Conservation (phyloP, 1,140 invertebrate species). For the Temnothorax curvispinosus region DNA sequence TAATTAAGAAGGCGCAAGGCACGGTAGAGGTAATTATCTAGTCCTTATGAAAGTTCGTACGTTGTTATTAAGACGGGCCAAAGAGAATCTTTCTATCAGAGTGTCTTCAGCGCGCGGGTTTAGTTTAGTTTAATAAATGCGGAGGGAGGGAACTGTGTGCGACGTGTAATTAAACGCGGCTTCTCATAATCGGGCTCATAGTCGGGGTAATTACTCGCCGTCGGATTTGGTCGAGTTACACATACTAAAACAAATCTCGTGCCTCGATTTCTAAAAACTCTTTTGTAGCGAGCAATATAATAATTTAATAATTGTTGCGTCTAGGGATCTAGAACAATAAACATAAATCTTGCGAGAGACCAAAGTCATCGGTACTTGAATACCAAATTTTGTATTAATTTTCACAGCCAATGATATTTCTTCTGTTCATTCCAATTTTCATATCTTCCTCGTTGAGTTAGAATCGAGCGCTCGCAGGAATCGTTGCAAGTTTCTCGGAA, state of each 20-base stretch:
- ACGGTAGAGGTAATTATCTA: conserved; percentile 5
- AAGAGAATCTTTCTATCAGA: conserved; percentile 19
- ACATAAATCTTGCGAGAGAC: neutral
- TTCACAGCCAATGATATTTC: neutral
- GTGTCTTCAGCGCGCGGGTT: neutral
- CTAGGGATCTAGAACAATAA: neutral
- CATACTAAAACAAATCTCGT: neutral
- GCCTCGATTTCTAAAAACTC: neutral
- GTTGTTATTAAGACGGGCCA: conserved; percentile 4
- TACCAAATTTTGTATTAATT: neutral
- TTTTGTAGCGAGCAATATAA: neutral
- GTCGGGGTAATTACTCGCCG: conserved; percentile 39
- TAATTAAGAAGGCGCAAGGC: neutral
- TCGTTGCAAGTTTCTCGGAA: neutral
- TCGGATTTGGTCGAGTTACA: neutral
- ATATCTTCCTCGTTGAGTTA: neutral
- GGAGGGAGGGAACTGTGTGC: neutral
- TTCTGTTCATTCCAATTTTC: neutral
- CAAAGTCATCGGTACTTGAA: neutral
- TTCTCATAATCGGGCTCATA: conserved; percentile 15
- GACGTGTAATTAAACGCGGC: conserved; percentile 48
- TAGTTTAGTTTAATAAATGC: neutral
- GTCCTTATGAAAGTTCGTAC: conserved; percentile 7
- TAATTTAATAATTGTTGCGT: neutral
- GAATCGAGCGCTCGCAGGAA: neutral